Percentiles rank a stretch among this genome's conserved stretches.
Conservation (phyloP, 1,140 invertebrate genomes). For the Hesperophylax magnus region DNA sequence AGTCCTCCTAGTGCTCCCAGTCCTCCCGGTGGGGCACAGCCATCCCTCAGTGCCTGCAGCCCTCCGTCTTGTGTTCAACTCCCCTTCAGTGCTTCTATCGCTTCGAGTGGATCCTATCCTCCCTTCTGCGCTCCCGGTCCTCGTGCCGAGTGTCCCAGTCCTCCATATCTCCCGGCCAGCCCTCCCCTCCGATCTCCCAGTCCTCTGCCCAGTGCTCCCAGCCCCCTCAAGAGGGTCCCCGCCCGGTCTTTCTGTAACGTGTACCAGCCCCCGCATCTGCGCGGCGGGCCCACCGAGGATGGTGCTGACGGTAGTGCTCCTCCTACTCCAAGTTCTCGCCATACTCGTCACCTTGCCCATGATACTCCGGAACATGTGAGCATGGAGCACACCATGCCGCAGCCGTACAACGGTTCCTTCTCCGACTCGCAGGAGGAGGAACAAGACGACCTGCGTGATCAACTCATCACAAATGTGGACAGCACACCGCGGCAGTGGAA, state of each 20-base stretch:
- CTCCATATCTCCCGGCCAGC: background rate
- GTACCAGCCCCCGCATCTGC: constrained; percentile 64
- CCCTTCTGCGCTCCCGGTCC: background rate
- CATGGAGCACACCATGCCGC: background rate
- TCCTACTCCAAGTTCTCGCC: constrained; percentile 52
- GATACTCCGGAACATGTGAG: constrained; percentile 54
- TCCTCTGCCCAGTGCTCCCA: background rate
- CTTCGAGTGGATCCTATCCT: background rate
- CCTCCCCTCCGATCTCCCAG: background rate
- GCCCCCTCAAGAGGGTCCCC: constrained; percentile 41
- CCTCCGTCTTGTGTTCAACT: background rate
- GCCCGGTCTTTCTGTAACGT: constrained; percentile 69
- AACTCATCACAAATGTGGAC: background rate
- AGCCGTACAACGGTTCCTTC: background rate
- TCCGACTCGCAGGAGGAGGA: background rate
- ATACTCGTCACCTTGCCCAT: constrained; percentile 51
- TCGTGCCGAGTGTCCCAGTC: background rate
- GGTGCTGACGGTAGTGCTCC: constrained; percentile 49
- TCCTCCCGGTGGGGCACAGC: background rate
- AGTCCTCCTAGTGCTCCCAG: background rate
- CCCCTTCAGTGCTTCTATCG: too few species aligned
- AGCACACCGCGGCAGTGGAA: constrained; percentile 15
- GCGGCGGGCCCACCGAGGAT: constrained; percentile 36
- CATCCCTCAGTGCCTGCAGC: too few species aligned
- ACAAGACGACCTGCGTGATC: background rate